Evolutionary conservation across 2,888 invertebrate genomes (phyloP).

Genomic region (Brenthis daphne): DNA sequence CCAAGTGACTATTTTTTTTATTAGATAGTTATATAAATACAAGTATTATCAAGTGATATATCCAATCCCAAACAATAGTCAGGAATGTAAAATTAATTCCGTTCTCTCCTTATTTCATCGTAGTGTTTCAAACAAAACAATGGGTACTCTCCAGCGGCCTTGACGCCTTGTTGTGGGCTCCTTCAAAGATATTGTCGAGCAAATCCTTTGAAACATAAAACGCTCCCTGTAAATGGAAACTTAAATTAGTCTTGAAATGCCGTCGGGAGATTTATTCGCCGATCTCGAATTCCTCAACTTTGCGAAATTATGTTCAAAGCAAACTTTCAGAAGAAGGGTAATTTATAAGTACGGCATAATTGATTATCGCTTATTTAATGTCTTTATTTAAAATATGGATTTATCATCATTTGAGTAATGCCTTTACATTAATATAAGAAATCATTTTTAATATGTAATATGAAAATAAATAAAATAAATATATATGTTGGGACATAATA

Average conservation of each 20-base stretch:
- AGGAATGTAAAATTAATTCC: conserved; percentile 32
- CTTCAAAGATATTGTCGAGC: conserved; percentile 55
- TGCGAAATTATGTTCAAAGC: conserved; percentile 40
- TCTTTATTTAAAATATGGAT: conserved; percentile 4
- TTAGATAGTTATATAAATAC: too few species aligned
- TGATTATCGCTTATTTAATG: conserved; percentile 23
- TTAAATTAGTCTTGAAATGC: conserved; percentile 63
- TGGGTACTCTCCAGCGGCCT: conserved; percentile 12
- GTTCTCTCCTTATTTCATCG: conserved; percentile 17
- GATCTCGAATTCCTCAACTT: conserved; percentile 46
- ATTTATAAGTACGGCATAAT: conserved; percentile 30
- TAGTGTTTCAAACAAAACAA: conserved; percentile 44
- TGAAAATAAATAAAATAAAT: too few species aligned
- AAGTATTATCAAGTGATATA: conserved; percentile 16
- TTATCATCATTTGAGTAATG: background rate
- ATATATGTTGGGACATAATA: too few species aligned
- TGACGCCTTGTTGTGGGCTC: conserved; percentile 48
- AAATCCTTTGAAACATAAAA: conserved; percentile 64
- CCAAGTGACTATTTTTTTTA: too few species aligned
- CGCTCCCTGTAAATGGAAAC: conserved; percentile 61
- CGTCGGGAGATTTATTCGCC: conserved; percentile 47
- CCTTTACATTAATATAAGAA: background rate
- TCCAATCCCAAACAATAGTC: conserved; percentile 23
- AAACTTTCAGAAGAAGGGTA: conserved; percentile 33
- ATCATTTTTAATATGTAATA: too few species aligned